Base-by-base conservation (phyloP, 2,888 invertebrate species). In the Galeruca laticollis region DNA sequence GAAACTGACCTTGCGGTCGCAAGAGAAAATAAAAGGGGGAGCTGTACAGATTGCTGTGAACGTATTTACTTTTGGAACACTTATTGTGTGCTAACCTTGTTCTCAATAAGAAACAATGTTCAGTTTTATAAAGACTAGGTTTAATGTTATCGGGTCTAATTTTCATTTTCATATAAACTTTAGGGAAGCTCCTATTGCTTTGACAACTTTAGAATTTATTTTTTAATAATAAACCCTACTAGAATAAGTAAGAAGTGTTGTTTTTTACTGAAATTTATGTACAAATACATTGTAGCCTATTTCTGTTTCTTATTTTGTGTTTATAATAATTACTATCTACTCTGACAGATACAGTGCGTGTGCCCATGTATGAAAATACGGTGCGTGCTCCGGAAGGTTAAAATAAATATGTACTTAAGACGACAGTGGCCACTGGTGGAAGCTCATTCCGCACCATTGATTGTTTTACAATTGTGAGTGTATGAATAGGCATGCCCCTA, bases 21-120 rank as follows among this genome's bases (percentile, higher is more conserved):
- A 59, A 60, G 20, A 40, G 40, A 60, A 60, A 60, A 60, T 60
- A 40, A 60, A 60, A 60, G 43, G 37, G 60, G 60, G 21, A 60
- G 60, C 21, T 60, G 40, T 40, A 60, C 60, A 60, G 40, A 60
- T 26, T 60, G 60, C 60, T 47, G 47, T 47, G 21, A 60, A 60
- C 31, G 47, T 60, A 56, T 64, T 64, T 64, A 37, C 56, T 20
- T 64, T 52, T 62, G 35, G 51, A 49, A 62, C 52, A 62, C 52
- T 63, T 37, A 63, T 63, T 63, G 54, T 52, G 63, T 51, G 31
- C 63, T 52, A 63, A 52, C 52, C 35, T 31, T 63, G 37, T 63
- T 63, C 52, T 52, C 37, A 52, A 54, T 52, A 63, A 63, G 35
- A 54, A 63, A 54, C 51, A 52, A 60, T 33, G 33, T 31, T 51